Evolutionary conservation across 2,797 vertebrate species (phyloP), one percentile per base, ranked within the genome.

Genomic region (Danio jaintianensis): DNA sequence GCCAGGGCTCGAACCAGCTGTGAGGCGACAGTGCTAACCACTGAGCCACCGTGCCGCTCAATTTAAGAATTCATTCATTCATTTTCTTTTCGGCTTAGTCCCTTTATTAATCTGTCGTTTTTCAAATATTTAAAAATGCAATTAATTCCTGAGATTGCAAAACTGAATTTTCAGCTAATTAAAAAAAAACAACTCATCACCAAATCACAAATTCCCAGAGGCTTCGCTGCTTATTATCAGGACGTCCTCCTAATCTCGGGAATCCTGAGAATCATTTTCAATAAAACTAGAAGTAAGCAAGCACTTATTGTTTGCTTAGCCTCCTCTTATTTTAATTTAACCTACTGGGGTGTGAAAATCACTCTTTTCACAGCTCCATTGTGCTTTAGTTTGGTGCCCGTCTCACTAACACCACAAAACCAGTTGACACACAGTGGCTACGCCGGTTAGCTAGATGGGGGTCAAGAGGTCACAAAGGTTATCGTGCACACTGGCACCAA

Each of bases 401-500:
- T 79, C 79, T 81, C 22, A 6, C 47, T 40, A 15, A 69, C 45
- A 75, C 42, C 9, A 79, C 68, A 63, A 66, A 72, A 80, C 8
- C 48, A 45, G 15, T 73, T 48, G 53, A 56, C 50, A 80, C 50
- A 80, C 59, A 71, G 52, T 56, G 18, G 56, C 64, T 78, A 62
- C 4, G 66, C 70, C 22, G 18, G 43, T 71, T 64, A 77, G 72
- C 38, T 20, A 73, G 62, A 59, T 73, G 38, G 22, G 74, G 79
- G 72, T 80, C 68, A 38, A 75, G 53, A 20, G 72, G 63, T 86
- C 45, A 64, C 61, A 52, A 63, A 76, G 83, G 83, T 84, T 85
- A 85, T 86, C 85, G 84, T 75, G 68, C 75, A 84, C 45, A 56
- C 67, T 68, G 59, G 69, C 62, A 75, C 45, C 50, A 71, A 77